Evolutionary conservation across 1,140 invertebrate species (phyloP).

Genomic region (Drosophila setifemur): DNA sequence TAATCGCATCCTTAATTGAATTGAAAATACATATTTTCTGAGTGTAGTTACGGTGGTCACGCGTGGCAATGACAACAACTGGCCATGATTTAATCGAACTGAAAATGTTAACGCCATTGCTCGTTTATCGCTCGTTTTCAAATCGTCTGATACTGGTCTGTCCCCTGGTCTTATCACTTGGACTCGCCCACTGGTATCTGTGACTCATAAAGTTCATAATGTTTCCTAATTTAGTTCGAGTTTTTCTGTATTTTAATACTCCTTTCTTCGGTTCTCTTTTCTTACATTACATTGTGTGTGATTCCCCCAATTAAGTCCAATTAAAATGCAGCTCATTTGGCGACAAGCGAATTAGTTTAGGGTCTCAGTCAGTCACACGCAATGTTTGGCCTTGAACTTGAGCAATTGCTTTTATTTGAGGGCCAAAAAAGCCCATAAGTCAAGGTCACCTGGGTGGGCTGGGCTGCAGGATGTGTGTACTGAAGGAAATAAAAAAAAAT

Average conservation of each 20-base stretch:
- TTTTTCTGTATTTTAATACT: neutral
- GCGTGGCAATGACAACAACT: conserved; percentile 39
- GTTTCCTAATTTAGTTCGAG: neutral
- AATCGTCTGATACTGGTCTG: conserved; percentile 9
- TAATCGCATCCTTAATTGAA: no score
- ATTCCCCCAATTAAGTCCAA: conserved; percentile 12
- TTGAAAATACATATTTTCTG: no score
- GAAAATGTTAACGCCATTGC: conserved; percentile 25
- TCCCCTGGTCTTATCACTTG: conserved; percentile 14
- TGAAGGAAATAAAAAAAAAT: neutral
- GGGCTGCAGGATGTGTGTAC: conserved; percentile 30
- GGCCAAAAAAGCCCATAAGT: conserved; percentile 21
- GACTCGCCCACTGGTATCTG: neutral
- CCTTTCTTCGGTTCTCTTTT: neutral
- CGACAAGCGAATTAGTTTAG: conserved; percentile 8
- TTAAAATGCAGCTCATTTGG: conserved; percentile 18
- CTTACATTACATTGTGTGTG: neutral
- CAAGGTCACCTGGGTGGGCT: conserved; percentile 25
- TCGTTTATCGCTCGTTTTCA: conserved; percentile 19
- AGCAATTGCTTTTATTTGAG: conserved; percentile 17
- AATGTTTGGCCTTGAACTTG: conserved; percentile 40
- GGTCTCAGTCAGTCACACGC: conserved; percentile 14
- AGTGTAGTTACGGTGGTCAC: conserved; percentile 1
- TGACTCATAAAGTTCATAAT: conserved; percentile 20
- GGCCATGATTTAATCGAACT: conserved; percentile 54